Conservation (phyloP, 2,113 vertebrate species). For the Nettapus auritus region DNA sequence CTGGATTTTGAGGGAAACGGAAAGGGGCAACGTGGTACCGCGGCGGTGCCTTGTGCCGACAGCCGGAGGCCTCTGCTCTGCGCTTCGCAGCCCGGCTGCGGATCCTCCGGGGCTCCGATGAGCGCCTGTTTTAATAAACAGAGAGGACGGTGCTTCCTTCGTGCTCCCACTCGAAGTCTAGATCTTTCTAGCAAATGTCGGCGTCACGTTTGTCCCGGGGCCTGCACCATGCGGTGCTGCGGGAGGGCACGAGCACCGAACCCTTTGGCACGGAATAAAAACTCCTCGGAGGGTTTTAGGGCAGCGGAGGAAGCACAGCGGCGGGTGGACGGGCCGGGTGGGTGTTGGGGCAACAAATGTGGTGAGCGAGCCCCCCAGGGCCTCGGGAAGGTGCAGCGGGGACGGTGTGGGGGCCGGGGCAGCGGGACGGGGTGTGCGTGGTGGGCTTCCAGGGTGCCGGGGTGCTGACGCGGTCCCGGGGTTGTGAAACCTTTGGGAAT, state of each 20-base stretch:
- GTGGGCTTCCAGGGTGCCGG: fast-evolving
- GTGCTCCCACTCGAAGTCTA: neutral
- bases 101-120: neutral
- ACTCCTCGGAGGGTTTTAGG: neutral
- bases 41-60: neutral
- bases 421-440: fast-evolving
- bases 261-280: too few relatives aligned
- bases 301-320: fast-evolving
- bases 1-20: constrained; percentile 51
- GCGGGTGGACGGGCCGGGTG: neutral
- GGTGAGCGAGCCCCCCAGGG: neutral
- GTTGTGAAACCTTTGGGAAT: neutral
- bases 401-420: neutral
- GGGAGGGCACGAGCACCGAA: neutral
- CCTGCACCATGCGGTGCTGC: too few relatives aligned
- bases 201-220: neutral
- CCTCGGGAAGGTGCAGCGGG: neutral
- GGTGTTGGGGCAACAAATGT: neutral
- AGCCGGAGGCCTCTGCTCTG: constrained; percentile 26
- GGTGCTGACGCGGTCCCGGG: fast-evolving
- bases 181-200: neutral
- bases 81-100: neutral
- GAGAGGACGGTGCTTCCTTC: neutral
- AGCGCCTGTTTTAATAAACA: neutral
- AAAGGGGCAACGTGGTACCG: constrained; percentile 45